Base-by-base conservation (phyloP, 2,888 invertebrate species). In the Pseudococcus jackbeardsleyi region DNA sequence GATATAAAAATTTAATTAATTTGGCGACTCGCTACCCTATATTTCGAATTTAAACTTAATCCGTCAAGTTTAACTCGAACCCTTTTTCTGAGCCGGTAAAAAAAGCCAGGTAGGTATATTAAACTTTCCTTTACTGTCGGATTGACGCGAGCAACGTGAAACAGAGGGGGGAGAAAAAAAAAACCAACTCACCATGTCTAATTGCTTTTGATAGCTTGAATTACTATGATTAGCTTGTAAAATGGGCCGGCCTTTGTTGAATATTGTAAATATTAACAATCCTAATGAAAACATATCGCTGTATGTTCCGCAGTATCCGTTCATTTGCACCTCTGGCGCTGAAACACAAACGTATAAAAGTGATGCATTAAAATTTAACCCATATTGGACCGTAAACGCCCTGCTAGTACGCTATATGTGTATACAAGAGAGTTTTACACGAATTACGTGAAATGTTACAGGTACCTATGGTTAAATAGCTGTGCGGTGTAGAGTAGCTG, bases 261-360 rank as follows among this genome's bases (percentile, higher is more conserved):
- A 99, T 89, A 99, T 94, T 89, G 98, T 94, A 91, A 97, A 97
- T 90, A 99, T 95, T 88, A 98, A 95, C 94, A 99, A 95, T 22
- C 99, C 99, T 90, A 99, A 93, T 0, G 98, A 98, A 92, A 96
- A 99, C 96, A 99, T 98, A 92, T 99, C 99, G 90, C 98, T 98
- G 79, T 96, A 93, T 88, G 96, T 95, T 91, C 96, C 96, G 92
- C 96, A 96, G 85, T 94, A 93, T 42, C 96, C 96, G 90, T 94
- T 94, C 42, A 94, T 94, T 92, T 99, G 98, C 77, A 96, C 95
- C 93, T 99, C 99, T 0, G 99, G 99, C 87, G 99, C 99, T 95
- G 93, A 90, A 92, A 92, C 84, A 77, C 17, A 50, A 15, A 50
- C 50, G 17, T 50, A 50, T 50, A 50, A 50, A 50, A 50, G 50